phyloP scores from a whole-genome alignment of 2,888 invertebrate species.

The Elysia crispata region DNA sequence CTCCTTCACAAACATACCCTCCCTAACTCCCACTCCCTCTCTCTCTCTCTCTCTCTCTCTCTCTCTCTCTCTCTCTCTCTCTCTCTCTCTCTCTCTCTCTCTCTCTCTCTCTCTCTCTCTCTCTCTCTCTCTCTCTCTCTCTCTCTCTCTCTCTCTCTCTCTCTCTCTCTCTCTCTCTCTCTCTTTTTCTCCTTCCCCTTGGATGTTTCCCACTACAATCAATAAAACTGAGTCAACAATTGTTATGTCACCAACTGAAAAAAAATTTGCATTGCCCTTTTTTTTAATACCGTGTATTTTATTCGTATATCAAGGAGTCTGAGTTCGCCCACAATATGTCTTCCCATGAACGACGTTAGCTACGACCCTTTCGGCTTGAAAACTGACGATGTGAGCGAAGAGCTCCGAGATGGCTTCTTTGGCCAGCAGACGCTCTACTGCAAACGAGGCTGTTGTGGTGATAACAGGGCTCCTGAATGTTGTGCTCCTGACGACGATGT shows the following conservation, averaged over 20 bases:
- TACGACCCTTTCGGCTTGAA: neutral
- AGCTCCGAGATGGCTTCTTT: neutral
- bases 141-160: neutral
- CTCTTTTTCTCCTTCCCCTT: no score
- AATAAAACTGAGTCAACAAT: no score
- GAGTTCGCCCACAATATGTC: neutral
- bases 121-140: slow-evolving; percentile 30
- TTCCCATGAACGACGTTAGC: slow-evolving; percentile 14
- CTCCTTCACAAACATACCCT: no score
- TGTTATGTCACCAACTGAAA: no score
- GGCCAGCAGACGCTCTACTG: neutral
- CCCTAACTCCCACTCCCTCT: no score
- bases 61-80: slow-evolving; percentile 25
- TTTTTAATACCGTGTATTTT: no score
- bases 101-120: slow-evolving; percentile 1
- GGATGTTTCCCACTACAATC: no score
- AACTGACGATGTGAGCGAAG: slow-evolving; percentile 16
- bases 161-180: no score
- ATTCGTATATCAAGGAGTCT: no score
- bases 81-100: slow-evolving; percentile 26
- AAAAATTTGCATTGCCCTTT: no score
- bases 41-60: no score
- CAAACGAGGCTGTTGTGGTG: slow-evolving; percentile 6
- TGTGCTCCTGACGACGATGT: neutral
- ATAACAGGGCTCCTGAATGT: neutral